phyloP scores from a whole-genome alignment of 1,140 invertebrate genomes.

The Scaptomyza graminum region DNA sequence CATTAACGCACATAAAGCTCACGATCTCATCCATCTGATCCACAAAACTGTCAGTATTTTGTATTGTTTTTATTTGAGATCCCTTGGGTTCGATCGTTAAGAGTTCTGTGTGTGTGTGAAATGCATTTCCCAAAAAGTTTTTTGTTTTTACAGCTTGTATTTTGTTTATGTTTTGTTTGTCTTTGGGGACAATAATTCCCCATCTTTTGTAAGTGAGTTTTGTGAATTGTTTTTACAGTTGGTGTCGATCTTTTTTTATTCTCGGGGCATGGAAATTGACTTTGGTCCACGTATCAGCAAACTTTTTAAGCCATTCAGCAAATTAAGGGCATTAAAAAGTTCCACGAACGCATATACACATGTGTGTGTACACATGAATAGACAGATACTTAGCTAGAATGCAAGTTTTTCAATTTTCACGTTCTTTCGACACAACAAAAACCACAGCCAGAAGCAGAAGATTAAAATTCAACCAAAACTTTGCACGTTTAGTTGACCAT shows the following conservation, averaged over 20 bases:
- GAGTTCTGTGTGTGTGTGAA: background rate
- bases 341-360: slow-evolving; percentile 18
- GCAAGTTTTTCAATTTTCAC: slow-evolving; percentile 57
- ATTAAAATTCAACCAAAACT: slow-evolving; percentile 54
- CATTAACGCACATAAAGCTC: slow-evolving; percentile 40
- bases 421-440: slow-evolving; percentile 29
- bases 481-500: slow-evolving; percentile 53
- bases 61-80: background rate
- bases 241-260: slow-evolving; percentile 24
- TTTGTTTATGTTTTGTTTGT: slow-evolving; percentile 40
- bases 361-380: slow-evolving; percentile 1
- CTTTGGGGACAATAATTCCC: slow-evolving; percentile 40
- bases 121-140: slow-evolving; percentile 33
- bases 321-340: slow-evolving; percentile 62
- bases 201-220: slow-evolving; percentile 30
- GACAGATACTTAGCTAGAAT: slow-evolving; percentile 43
- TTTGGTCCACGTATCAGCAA: slow-evolving; percentile 47
- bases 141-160: slow-evolving; percentile 47
- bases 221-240: slow-evolving; percentile 55
- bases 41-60: background rate
- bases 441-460: slow-evolving; percentile 3
- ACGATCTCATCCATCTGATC: slow-evolving; percentile 9
- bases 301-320: slow-evolving; percentile 53
- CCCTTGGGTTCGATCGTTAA: slow-evolving; percentile 31
- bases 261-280: slow-evolving; percentile 44